Evolutionary conservation across 2,888 invertebrate species (phyloP).

Genomic region (Chironomus tentans): DNA sequence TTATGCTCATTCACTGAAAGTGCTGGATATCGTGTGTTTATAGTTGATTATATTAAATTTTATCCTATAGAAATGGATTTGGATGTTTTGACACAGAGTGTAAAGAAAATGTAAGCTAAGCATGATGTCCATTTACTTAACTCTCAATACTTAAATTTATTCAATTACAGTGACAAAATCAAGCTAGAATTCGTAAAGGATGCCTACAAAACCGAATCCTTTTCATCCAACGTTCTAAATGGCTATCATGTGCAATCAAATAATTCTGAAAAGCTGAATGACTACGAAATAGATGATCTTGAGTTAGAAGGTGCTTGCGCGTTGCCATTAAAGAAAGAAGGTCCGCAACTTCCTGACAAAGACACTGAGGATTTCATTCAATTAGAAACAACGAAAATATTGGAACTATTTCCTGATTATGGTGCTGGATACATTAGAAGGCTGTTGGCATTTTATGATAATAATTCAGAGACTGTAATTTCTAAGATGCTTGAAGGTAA

Average conservation of each 20-base stretch:
- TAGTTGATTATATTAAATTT: constrained; percentile 57
- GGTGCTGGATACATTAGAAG: constrained; percentile 66
- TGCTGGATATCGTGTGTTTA: constrained; percentile 49
- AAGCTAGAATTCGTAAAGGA: constrained; percentile 34
- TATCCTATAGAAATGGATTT: constrained; percentile 61
- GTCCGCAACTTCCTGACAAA: constrained; percentile 2
- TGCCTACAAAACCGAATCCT: not conserved
- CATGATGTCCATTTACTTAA: not conserved
- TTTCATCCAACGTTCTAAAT: not conserved
- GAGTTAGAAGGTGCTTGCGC: constrained; percentile 12
- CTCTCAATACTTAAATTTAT: not conserved
- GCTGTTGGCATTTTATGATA: constrained; percentile 67
- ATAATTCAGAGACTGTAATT: constrained; percentile 61
- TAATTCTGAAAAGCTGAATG: not conserved
- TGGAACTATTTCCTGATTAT: constrained; percentile 64
- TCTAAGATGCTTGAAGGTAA: constrained; percentile 73
- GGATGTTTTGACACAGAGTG: constrained; percentile 51
- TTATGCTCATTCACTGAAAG: constrained; percentile 44
- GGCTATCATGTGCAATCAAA: not conserved
- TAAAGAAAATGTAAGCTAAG: constrained; percentile 54
- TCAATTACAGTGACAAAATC: constrained; percentile 29
- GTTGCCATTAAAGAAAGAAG: not conserved
- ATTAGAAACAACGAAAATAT: constrained; percentile 40
- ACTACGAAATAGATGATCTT: constrained; percentile 5
- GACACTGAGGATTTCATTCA: constrained; percentile 35